Conservation (phyloP, 1,140 invertebrate genomes). For the Camponotus vicinus region DNA sequence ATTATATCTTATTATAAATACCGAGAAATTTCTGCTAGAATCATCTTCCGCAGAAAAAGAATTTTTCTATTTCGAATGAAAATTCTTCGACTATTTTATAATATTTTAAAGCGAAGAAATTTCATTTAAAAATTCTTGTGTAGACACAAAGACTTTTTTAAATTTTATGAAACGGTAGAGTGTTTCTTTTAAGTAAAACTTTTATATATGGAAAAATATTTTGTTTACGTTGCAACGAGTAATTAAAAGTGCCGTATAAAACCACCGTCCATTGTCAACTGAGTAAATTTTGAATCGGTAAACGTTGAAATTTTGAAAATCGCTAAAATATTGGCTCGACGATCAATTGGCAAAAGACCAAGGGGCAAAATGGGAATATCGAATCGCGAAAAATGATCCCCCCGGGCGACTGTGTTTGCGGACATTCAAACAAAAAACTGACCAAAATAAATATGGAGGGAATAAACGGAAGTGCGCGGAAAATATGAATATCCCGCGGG, state of each 20-base stretch:
- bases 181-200: background rate
- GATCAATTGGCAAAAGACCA: conserved; percentile 17
- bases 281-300: too few species aligned
- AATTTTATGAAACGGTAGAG: background rate
- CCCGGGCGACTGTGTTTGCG: conserved; percentile 27
- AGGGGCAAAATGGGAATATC: background rate
- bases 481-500: conserved; percentile 50
- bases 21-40: background rate
- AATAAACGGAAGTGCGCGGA: conserved; percentile 15
- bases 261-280: background rate
- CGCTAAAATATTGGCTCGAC: background rate
- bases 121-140: background rate
- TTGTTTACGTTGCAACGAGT: background rate
- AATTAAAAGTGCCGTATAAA: conserved; percentile 7
- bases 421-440: conserved; percentile 32
- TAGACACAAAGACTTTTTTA: too few species aligned
- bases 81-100: background rate
- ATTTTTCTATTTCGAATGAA: background rate
- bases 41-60: background rate
- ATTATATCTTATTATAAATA: background rate
- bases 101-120: background rate
- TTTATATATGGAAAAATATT: background rate
- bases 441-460: conserved; percentile 19
- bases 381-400: conserved; percentile 35
- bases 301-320: conserved; percentile 1